Conservation (phyloP, 2,113 vertebrate species). For the Oryzias javanicus region DNA sequence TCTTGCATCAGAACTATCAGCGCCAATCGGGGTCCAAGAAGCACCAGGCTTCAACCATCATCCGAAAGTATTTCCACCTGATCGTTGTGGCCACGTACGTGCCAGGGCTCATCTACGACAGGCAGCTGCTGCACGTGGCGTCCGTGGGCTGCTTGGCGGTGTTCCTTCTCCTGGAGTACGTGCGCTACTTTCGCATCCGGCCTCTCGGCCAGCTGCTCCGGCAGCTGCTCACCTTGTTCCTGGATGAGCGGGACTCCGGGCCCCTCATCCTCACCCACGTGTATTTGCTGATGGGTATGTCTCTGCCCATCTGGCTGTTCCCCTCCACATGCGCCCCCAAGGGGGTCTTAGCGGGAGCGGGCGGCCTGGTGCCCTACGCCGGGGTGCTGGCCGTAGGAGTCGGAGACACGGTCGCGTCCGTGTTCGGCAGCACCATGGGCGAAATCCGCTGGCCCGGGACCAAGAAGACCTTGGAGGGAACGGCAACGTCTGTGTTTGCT, state of each 20-base stretch:
- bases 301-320: conserved; percentile 92
- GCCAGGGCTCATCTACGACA: conserved; percentile 90
- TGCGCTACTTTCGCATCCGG: conserved; percentile 91
- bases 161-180: conserved; percentile 88
- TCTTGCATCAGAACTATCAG: conserved; percentile 89
- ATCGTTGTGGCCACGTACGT: conserved; percentile 90
- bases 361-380: conserved; percentile 88
- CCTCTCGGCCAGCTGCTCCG: conserved; percentile 88
- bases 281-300: conserved; percentile 94
- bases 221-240: conserved; percentile 86
- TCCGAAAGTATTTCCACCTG: conserved; percentile 94
- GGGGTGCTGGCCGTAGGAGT: conserved; percentile 93
- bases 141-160: conserved; percentile 85
- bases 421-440: conserved; percentile 91
- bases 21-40: conserved; percentile 86
- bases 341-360: conserved; percentile 78
- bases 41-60: conserved; percentile 86
- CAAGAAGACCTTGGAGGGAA: conserved; percentile 96
- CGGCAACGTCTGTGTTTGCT: conserved; percentile 91
- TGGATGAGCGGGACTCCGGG: conserved; percentile 94
- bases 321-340: conserved; percentile 87
- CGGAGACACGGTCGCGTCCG: conserved; percentile 90
- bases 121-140: conserved; percentile 85
- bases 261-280: conserved; percentile 96
- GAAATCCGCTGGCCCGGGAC: conserved; percentile 97